These are phyloP conservation scores for Shinisaurus crocodilurus DNA, from an alignment of 2,113 vertebrate genomes.

Conservation along the genomic window DNA sequence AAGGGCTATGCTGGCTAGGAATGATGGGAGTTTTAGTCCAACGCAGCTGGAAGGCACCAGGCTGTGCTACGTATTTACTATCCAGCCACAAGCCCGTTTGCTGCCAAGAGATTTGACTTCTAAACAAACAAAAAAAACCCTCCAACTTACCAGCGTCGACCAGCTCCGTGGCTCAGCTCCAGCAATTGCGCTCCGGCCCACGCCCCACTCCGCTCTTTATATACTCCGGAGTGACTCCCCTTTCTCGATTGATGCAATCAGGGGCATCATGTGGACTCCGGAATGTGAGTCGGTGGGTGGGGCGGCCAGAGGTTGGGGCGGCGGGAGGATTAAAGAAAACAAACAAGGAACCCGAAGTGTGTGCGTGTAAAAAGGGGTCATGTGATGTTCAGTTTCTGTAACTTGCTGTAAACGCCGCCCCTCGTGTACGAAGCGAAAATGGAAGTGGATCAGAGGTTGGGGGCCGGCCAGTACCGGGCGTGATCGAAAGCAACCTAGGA, in stretches of 20 bases:
- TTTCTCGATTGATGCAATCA: background rate
- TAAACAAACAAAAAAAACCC: background rate
- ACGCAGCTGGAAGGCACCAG: too few relatives aligned
- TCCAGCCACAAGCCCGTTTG: too few relatives aligned
- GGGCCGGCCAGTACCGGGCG: too few relatives aligned
- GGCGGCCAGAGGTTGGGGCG: too few relatives aligned
- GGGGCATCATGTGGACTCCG: background rate
- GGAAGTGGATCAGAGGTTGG: background rate
- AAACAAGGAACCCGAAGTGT: background rate
- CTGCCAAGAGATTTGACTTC: too few relatives aligned
- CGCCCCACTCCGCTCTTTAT: background rate
- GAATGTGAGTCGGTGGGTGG: background rate
- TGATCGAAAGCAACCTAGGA: background rate
- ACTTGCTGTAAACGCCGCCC: background rate
- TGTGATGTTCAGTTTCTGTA: background rate
- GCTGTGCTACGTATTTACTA: too few relatives aligned
- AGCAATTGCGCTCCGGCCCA: background rate
- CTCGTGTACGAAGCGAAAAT: background rate
- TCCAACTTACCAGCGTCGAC: background rate
- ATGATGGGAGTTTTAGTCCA: too few relatives aligned
- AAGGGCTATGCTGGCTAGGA: too few relatives aligned
- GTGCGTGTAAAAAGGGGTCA: background rate
- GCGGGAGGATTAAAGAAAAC: too few relatives aligned
- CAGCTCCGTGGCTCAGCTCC: background rate
- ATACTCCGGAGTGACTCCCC: constrained; percentile 7